Evolutionary conservation across 2,113 vertebrate genomes (phyloP).

Genomic region (Echinops telfairi): DNA sequence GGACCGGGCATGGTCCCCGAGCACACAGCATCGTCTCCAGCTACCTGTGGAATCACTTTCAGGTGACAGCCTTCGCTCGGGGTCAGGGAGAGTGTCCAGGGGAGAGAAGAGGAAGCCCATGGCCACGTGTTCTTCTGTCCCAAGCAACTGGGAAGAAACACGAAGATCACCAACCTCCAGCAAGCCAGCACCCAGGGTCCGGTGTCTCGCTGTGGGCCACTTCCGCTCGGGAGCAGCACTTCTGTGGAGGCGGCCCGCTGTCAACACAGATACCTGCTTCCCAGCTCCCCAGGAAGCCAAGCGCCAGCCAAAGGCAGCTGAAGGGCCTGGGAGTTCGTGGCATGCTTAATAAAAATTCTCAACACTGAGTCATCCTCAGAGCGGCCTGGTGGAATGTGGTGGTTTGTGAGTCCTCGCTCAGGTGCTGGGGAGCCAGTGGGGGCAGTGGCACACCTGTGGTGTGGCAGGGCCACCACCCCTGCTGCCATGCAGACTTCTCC

Average conservation of each 20-base stretch:
- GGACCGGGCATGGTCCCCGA: slow-evolving; percentile 1
- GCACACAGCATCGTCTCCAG: slow-evolving; percentile 13
- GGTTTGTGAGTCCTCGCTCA: neutral
- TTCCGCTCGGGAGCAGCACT: neutral
- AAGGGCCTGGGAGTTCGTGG: neutral
- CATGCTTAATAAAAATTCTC: slow-evolving; percentile 16
- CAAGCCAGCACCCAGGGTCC: neutral
- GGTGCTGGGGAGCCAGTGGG: neutral
- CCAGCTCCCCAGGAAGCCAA: neutral
- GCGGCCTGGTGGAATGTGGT: neutral
- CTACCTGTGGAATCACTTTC: slow-evolving; percentile 45
- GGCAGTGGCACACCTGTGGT: neutral
- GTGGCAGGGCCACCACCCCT: neutral
- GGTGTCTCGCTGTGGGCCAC: neutral
- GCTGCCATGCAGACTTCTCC: neutral
- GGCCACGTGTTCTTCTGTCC: neutral
- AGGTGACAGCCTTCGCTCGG: slow-evolving; percentile 33
- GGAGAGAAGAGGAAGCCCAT: slow-evolving; percentile 28
- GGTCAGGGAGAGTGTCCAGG: neutral
- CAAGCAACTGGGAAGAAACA: slow-evolving; percentile 49
- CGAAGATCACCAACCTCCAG: slow-evolving; percentile 10
- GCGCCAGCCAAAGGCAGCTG: neutral
- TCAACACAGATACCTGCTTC: neutral
- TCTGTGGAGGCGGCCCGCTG: neutral
- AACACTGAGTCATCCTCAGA: slow-evolving; percentile 34